phyloP scores from a whole-genome alignment of 2,113 vertebrate genomes.

The Melanerpes aurifrons region DNA sequence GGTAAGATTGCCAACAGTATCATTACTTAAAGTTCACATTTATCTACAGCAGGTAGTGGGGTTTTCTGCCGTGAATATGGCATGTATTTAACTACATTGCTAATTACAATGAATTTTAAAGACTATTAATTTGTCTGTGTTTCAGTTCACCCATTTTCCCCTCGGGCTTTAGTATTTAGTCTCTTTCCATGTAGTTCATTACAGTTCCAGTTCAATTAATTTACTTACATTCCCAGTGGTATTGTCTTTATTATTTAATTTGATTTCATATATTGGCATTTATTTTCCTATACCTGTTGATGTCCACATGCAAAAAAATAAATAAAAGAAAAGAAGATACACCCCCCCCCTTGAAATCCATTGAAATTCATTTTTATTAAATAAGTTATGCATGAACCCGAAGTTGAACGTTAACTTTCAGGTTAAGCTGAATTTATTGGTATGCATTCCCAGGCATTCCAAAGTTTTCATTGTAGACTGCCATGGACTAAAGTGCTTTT shows the following conservation, averaged over 20 bases:
- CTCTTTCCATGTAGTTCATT: background rate
- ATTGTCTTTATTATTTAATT: background rate
- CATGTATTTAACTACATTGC: background rate
- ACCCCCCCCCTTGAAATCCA: no score
- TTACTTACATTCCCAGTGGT: background rate
- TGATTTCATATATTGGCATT: background rate
- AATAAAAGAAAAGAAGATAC: no score
- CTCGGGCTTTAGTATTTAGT: background rate
- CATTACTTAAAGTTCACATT: constrained; percentile 40
- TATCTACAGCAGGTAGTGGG: constrained; percentile 11
- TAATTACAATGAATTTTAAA: constrained; percentile 10
- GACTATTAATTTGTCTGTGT: background rate
- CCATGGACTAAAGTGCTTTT: background rate
- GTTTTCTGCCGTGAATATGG: background rate
- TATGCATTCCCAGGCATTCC: background rate
- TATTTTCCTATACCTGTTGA: background rate
- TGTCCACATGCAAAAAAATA: background rate
- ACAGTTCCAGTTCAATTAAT: background rate
- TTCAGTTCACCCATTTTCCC: constrained; percentile 14
- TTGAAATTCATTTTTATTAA: background rate
- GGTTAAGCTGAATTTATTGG: background rate
- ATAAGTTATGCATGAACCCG: background rate
- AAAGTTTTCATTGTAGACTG: background rate
- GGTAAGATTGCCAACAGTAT: background rate
- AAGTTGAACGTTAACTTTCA: background rate